Evolutionary conservation across 2,888 invertebrate genomes (phyloP), one percentile per base, ranked within the genome.

Genomic region (Mystacides longicornis): DNA sequence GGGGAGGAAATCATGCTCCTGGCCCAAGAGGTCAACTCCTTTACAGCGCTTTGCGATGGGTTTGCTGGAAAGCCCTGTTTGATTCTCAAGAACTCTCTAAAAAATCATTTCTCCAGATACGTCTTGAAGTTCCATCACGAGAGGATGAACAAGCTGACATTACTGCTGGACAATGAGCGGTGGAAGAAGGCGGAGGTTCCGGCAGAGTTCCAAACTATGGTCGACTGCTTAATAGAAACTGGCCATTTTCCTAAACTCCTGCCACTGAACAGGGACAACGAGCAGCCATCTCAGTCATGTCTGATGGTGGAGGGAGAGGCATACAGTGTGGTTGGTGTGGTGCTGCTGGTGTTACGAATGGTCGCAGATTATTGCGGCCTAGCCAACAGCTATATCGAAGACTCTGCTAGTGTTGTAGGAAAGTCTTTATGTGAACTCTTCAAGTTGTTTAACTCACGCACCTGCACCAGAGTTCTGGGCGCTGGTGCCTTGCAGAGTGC

Each of bases 111-210:
- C 0, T 89, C 87, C 67, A 88, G 89, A 67, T 96, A 93, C 73
- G 89, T 95, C 51, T 88, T 89, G 67, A 85, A 87, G 65, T 93
- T 98, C 70, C 97, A 98, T 71, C 80, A 85, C 42, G 93, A 94
- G 66, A 80, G 92, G 47, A 90, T 92, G 71, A 83, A 82, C 51
- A 93, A 94, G 71, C 74, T 98, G 52, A 87, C 87, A 43, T 71
- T 89, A 59, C 80, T 94, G 33, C 75, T 98, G 46, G 96, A 96
- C 68, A 84, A 85, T 60, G 98, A 98, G 71, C 78, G 90, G 58
- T 98, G 98, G 98, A 93, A 90, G 67, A 85, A 88, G 64, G 90
- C 93, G 3, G 93, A 95, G 65, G 91, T 97, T 51, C 91, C 95
- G 1, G 77, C 80, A 62, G 91, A 93, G 68, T 88, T 96, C 68